Percentiles rank a stretch among this genome's conserved stretches.
Evolutionary conservation across 2,797 vertebrate genomes (phyloP).

Genomic region (Myripristis jacobus): DNA sequence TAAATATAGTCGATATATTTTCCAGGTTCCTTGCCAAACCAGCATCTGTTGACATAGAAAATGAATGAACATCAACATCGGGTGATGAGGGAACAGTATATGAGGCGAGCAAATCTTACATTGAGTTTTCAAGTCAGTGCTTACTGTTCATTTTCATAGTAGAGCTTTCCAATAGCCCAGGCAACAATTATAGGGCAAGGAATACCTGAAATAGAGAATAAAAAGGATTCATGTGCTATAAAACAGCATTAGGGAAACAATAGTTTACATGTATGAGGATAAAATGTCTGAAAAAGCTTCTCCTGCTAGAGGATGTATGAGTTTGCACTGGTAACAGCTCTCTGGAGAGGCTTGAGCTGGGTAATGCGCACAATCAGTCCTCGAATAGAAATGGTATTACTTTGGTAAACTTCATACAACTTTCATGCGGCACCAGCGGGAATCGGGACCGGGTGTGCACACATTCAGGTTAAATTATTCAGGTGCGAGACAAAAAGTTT

Average conservation of each 20-base stretch:
- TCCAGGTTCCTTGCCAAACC: conserved; percentile 97
- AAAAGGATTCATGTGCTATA: background rate
- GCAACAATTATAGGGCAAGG: conserved; percentile 94
- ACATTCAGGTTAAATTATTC: too few relatives aligned
- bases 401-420: background rate
- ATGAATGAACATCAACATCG: conserved; percentile 7
- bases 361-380: background rate
- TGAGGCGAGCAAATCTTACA: background rate
- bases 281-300: background rate
- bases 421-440: background rate
- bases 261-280: background rate
- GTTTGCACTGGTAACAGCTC: background rate
- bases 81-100: background rate
- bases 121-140: conserved; percentile 63
- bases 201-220: conserved; percentile 84
- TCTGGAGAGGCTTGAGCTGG: background rate
- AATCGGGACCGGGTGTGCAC: background rate
- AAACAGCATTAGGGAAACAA: background rate
- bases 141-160: conserved; percentile 97
- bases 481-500: too few relatives aligned
- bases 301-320: background rate
- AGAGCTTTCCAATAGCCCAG: conserved; percentile 95
- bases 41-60: conserved; percentile 87
- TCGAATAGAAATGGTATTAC: background rate
- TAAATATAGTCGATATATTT: conserved; percentile 98